Conservation (phyloP, 2,888 invertebrate genomes). For the Lobophora halterata region DNA sequence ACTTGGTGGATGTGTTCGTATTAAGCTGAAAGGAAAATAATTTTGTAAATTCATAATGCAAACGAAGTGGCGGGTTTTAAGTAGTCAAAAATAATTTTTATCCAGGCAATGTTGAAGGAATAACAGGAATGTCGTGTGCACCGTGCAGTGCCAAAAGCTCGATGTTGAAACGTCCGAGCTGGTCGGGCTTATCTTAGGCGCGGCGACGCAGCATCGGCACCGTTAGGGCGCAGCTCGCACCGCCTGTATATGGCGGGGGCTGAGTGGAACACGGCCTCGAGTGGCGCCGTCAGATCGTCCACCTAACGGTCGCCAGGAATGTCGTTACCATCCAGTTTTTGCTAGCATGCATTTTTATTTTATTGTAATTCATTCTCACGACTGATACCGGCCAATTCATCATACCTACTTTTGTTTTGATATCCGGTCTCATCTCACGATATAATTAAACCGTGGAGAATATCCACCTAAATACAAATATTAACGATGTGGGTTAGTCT, state of each 20-base stretch:
- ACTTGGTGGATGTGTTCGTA: no score
- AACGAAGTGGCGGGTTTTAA: no score
- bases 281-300: slow-evolving; percentile 48
- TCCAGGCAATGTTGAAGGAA: no score
- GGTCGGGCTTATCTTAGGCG: slow-evolving; percentile 45
- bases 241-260: slow-evolving; percentile 36
- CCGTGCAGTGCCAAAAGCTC: slow-evolving; percentile 29
- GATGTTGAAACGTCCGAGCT: slow-evolving; percentile 41
- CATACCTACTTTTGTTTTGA: slow-evolving; percentile 11
- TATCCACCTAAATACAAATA: slow-evolving; percentile 30
- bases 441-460: slow-evolving; percentile 27
- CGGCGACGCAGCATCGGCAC: slow-evolving; percentile 37
- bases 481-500: slow-evolving; percentile 42
- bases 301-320: slow-evolving; percentile 73
- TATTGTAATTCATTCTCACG: slow-evolving; percentile 50
- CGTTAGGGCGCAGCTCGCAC: slow-evolving; percentile 48
- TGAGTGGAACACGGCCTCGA: slow-evolving; percentile 32
- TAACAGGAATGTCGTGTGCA: no score
- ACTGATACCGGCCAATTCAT: slow-evolving; percentile 39
- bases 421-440: slow-evolving; percentile 29
- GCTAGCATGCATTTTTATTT: slow-evolving; percentile 56
- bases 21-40: no score
- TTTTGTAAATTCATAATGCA: no score
- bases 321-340: slow-evolving; percentile 67
- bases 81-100: no score